A percentile compares a stretch with the other conserved stretches of the same genome.
Conservation (phyloP, 53 echinoderm and acorn worm species). For the Patiria pectinifera region DNA sequence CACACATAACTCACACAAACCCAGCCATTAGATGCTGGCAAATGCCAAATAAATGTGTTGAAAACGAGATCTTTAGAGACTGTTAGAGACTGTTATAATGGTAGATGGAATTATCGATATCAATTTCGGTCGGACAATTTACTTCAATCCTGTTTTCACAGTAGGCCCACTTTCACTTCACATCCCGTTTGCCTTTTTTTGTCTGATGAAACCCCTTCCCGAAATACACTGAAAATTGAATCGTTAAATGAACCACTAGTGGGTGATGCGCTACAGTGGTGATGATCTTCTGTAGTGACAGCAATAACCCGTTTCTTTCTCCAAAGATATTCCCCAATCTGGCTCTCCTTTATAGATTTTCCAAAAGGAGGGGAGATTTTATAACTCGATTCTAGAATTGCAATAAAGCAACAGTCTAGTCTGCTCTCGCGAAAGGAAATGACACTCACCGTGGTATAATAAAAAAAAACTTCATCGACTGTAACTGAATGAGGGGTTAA, state of each 20-base stretch:
- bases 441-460: too few species aligned
- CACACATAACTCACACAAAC: too few species aligned
- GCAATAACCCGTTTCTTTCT: not conserved
- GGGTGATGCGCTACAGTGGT: not conserved
- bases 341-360: not conserved
- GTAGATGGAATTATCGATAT: too few species aligned
- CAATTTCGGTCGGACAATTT: too few species aligned
- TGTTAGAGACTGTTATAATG: too few species aligned
- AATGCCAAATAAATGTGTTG: not conserved
- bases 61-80: not conserved
- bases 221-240: too few species aligned
- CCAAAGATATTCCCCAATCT: constrained; percentile 1
- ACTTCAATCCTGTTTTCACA: too few species aligned
- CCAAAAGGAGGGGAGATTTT: not conserved
- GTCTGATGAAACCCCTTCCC: not conserved
- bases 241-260: not conserved
- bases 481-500: not conserved
- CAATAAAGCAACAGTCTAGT: too few species aligned
- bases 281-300: not conserved
- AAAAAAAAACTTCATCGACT: not conserved
- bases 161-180: too few species aligned
- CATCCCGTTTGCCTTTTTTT: not conserved
- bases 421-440: too few species aligned
- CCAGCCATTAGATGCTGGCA: not conserved
- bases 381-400: not conserved